phyloP scores from a whole-genome alignment of 2,888 invertebrate species.

The Biston betularia region DNA sequence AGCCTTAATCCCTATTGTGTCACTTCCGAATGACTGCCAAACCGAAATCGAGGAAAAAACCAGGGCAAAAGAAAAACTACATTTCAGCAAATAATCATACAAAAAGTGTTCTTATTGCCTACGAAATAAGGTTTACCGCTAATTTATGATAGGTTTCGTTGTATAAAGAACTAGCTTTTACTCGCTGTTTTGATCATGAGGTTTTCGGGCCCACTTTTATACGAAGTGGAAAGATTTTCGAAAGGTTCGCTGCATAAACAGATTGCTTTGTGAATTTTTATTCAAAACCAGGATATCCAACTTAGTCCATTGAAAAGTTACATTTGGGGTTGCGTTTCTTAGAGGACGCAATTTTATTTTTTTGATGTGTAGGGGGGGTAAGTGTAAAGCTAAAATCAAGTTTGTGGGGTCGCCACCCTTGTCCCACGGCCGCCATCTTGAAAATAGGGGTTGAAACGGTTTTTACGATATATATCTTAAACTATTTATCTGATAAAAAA shows the following conservation, averaged over 20 bases:
- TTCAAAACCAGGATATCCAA: too few species aligned
- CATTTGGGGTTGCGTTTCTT: too few species aligned
- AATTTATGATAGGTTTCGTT: conserved; percentile 26
- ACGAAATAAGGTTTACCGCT: conserved; percentile 31
- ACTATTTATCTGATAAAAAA: too few species aligned
- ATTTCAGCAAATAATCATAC: conserved; percentile 27
- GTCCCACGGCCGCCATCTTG: too few species aligned
- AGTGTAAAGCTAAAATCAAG: too few species aligned
- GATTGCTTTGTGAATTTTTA: conserved; percentile 7
- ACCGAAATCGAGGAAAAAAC: conserved; percentile 44
- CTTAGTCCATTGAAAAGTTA: too few species aligned
- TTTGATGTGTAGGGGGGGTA: too few species aligned
- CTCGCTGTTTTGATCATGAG: conserved; percentile 39
- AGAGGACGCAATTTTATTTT: too few species aligned
- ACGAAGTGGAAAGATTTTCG: conserved; percentile 13
- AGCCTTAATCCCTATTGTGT: conserved; percentile 43
- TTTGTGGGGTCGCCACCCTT: too few species aligned
- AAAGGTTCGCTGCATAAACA: conserved; percentile 13
- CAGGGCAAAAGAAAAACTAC: conserved; percentile 43
- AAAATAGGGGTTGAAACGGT: too few species aligned
- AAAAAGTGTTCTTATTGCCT: conserved; percentile 22
- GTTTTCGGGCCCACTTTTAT: conserved; percentile 14
- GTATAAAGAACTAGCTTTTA: conserved; percentile 31
- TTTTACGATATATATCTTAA: too few species aligned
- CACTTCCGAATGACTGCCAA: conserved; percentile 45